These are phyloP conservation scores for Sterrhoptilus dennistouni DNA, from an alignment of 2,113 vertebrate genomes.

Conservation along the genomic window DNA sequence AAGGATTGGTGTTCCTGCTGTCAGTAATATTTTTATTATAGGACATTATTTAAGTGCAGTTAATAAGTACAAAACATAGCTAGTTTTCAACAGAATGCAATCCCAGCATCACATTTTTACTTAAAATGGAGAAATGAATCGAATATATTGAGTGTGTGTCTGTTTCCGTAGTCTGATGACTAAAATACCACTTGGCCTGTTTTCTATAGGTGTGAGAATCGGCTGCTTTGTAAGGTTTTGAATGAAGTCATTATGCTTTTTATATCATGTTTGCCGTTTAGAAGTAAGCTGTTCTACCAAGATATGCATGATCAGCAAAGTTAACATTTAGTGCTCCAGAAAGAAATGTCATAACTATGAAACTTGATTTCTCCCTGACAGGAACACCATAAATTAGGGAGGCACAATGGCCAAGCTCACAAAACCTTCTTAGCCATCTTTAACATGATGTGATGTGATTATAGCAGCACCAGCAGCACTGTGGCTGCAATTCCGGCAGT, in stretches of 20 bases:
- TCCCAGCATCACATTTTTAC: background rate
- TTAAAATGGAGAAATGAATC: background rate
- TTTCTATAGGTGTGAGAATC: conserved; percentile 49
- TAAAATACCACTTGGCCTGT: conserved; percentile 39
- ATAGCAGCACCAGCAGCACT: conserved; percentile 12
- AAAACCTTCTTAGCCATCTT: conserved; percentile 29
- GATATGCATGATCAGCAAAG: conserved; percentile 64
- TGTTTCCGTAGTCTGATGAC: conserved; percentile 33
- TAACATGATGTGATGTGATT: conserved; percentile 46
- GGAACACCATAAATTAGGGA: conserved; percentile 57
- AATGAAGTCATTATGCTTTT: conserved; percentile 58
- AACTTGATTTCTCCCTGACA: conserved; percentile 64
- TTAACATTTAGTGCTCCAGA: conserved; percentile 68
- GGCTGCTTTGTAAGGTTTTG: conserved; percentile 44
- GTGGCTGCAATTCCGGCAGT: background rate
- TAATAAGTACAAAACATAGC: background rate
- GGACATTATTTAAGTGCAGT: background rate
- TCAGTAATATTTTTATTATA: background rate
- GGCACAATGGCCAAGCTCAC: background rate
- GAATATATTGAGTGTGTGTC: background rate
- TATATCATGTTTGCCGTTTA: conserved; percentile 64
- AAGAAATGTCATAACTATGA: conserved; percentile 72
- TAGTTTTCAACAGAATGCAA: background rate
- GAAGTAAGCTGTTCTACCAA: conserved; percentile 47
- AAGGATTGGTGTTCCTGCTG: background rate